These are phyloP conservation scores for Palythoa heliodiscus DNA, from an alignment of 92 coral and sea anemone species.

Conservation along the genomic window DNA sequence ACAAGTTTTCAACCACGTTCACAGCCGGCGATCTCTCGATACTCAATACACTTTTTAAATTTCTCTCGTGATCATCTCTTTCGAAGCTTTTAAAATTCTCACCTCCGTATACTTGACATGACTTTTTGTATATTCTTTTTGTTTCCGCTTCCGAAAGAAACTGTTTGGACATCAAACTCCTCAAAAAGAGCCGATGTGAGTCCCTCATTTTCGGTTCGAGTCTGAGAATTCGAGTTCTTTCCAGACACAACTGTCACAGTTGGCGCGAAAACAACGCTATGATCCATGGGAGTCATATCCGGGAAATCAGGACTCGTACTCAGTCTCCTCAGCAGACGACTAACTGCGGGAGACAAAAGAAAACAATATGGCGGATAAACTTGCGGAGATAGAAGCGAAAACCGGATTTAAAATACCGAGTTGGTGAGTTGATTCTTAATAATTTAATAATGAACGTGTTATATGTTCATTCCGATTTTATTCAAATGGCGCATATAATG, in stretches of 20 bases:
- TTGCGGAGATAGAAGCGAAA: slow-evolving; percentile 51
- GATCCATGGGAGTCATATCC: slow-evolving; percentile 46
- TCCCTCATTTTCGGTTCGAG: slow-evolving; percentile 48
- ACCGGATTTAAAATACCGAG: slow-evolving; percentile 80
- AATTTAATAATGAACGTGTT: not conserved
- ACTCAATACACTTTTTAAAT: no score
- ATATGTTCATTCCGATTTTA: not conserved
- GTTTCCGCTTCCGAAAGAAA: slow-evolving; percentile 78
- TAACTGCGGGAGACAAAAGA: slow-evolving; percentile 13
- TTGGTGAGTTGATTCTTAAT: slow-evolving; percentile 67
- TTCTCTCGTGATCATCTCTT: not conserved
- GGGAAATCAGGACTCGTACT: slow-evolving; percentile 13
- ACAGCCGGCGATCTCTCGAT: no score
- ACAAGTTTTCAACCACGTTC: no score
- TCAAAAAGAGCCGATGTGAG: slow-evolving; percentile 79
- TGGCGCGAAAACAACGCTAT: slow-evolving; percentile 65
- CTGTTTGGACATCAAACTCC: slow-evolving; percentile 85
- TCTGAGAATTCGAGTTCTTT: not conserved
- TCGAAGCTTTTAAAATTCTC: not conserved
- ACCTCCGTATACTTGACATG: slow-evolving; percentile 79
- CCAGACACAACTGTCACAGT: not conserved
- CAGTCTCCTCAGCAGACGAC: slow-evolving; percentile 1
- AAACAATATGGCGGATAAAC: slow-evolving; percentile 89
- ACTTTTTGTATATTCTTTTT: slow-evolving; percentile 55
- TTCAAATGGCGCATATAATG: slow-evolving; percentile 7